A percentile compares a stretch with the other conserved stretches of the same genome.
Conservation (phyloP, 2,888 invertebrate genomes). For the Lycaena phlaeas region DNA sequence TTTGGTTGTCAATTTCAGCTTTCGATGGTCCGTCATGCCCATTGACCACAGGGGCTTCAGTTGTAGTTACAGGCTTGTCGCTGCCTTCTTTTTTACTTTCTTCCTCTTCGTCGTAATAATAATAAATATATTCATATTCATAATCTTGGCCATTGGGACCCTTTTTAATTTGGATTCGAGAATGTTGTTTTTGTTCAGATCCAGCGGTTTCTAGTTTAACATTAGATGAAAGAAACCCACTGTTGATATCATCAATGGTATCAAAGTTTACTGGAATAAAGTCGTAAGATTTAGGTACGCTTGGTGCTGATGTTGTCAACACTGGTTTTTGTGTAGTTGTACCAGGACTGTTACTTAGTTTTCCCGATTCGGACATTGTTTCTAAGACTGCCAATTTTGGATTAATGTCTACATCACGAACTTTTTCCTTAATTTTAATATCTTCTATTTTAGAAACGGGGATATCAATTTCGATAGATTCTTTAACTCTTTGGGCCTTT, state of each 20-base stretch:
- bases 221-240: conserved; percentile 59
- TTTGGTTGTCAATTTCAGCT: conserved; percentile 56
- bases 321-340: conserved; percentile 72
- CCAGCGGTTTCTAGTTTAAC: conserved; percentile 76
- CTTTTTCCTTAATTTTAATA: conserved; percentile 63
- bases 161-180: conserved; percentile 87
- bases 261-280: conserved; percentile 65
- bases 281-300: conserved; percentile 47
- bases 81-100: conserved; percentile 56
- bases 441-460: conserved; percentile 63
- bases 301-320: conserved; percentile 64
- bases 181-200: conserved; percentile 79
- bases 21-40: conserved; percentile 76
- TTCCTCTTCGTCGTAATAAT: conserved; percentile 90
- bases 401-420: conserved; percentile 58
- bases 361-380: conserved; percentile 64
- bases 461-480: conserved; percentile 60
- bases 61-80: conserved; percentile 29
- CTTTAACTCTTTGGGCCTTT: conserved; percentile 53
- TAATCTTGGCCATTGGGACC: conserved; percentile 92
- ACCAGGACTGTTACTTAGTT: conserved; percentile 43
- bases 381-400: conserved; percentile 58
- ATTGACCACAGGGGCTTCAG: conserved; percentile 51
- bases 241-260: conserved; percentile 64
- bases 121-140: conserved; percentile 93